Evolutionary conservation across 2,888 invertebrate genomes (phyloP).

Genomic region (Melinaea marsaeus): DNA sequence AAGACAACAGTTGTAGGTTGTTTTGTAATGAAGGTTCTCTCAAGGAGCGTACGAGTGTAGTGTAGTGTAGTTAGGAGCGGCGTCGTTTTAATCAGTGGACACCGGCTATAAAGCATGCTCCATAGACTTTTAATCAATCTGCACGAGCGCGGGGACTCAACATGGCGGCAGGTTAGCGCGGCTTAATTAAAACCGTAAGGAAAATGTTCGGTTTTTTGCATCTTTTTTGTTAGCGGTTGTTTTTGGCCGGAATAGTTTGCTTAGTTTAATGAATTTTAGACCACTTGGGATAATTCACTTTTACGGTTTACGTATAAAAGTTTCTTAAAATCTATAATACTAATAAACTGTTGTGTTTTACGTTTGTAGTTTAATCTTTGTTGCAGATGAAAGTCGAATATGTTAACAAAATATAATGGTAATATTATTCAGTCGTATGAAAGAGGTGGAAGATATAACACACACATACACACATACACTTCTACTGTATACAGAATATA

Average conservation of each 20-base stretch:
- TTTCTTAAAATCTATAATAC: constrained; percentile 28
- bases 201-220: constrained; percentile 61
- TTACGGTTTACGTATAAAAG: neutral
- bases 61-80: constrained; percentile 18
- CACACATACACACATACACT: constrained; percentile 6
- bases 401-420: constrained; percentile 62
- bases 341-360: constrained; percentile 46
- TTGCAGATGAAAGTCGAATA: constrained; percentile 59
- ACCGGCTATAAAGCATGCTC: constrained; percentile 71
- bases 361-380: constrained; percentile 58
- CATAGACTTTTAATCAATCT: constrained; percentile 79
- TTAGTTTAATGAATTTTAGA: constrained; percentile 16
- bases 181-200: constrained; percentile 79
- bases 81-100: constrained; percentile 43
- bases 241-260: constrained; percentile 29
- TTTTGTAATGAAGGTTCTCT: too few relatives aligned
- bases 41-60: neutral
- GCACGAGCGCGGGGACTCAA: constrained; percentile 70
- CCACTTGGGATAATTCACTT: neutral
- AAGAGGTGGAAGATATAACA: constrained; percentile 32
- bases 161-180: constrained; percentile 67
- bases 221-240: constrained; percentile 49
- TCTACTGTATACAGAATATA: neutral
- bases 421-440: constrained; percentile 58
- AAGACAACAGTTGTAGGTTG: too few relatives aligned